Evolutionary conservation across 2,888 invertebrate genomes (phyloP).

Genomic region (Eupelmus urozonus): DNA sequence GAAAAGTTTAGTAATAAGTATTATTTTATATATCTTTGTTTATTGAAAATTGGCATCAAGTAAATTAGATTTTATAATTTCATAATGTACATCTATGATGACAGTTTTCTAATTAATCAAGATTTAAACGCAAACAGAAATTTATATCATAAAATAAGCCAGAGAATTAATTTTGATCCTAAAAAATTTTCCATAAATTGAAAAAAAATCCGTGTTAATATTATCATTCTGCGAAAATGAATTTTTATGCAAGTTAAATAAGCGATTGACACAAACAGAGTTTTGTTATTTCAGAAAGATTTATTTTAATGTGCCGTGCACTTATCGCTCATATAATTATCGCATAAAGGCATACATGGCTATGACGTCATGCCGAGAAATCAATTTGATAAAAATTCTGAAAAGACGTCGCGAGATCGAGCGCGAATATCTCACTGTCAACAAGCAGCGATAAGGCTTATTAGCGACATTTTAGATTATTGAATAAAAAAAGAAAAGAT

Average conservation of each 20-base stretch:
- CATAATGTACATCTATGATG: no score
- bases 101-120: no score
- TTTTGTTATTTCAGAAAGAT: conserved; percentile 26
- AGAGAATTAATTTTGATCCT: no score
- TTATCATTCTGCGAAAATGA: neutral
- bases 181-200: no score
- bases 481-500: conserved; percentile 8
- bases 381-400: conserved; percentile 44
- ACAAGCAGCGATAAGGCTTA: conserved; percentile 53
- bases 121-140: no score
- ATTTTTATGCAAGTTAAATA: neutral
- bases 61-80: no score
- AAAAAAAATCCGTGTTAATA: no score
- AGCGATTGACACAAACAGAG: neutral
- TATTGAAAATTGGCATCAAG: no score
- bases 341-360: neutral
- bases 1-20: no score
- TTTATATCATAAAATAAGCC: no score
- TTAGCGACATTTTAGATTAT: conserved; percentile 55
- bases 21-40: no score
- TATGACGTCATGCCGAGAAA: conserved; percentile 42
- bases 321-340: conserved; percentile 39
- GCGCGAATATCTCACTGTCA: conserved; percentile 40
- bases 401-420: conserved; percentile 48
- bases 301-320: conserved; percentile 5